Conservation (phyloP, 2,797 vertebrate species). For the Pachyuromys duprasi region DNA sequence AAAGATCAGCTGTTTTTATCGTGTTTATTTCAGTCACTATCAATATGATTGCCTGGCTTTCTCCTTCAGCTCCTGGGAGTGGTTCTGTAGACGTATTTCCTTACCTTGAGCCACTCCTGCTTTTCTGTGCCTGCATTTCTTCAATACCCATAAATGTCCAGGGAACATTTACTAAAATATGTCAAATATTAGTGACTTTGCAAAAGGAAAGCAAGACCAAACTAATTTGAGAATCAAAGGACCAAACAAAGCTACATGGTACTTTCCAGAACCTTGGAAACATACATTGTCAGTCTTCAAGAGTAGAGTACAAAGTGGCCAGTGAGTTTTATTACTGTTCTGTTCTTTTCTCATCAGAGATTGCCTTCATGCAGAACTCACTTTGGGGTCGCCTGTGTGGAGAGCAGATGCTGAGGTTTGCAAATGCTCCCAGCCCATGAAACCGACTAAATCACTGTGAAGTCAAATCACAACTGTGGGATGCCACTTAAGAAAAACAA, state of each 20-base stretch:
- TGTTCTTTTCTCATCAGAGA: neutral
- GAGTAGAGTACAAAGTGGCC: neutral
- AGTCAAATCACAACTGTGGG: neutral
- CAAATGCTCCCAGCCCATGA: neutral
- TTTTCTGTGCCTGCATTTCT: conserved; percentile 9
- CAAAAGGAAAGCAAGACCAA: neutral
- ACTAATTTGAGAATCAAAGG: neutral
- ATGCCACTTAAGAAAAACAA: neutral
- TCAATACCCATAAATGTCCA: neutral
- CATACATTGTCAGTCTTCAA: neutral
- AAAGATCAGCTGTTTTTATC: neutral
- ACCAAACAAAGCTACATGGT: neutral
- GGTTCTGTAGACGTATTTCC: neutral
- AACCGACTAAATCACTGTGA: neutral
- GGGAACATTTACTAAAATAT: neutral
- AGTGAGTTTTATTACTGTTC: neutral
- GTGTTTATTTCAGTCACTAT: neutral
- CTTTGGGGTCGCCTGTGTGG: neutral
- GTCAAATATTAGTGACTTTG: conserved; percentile 13
- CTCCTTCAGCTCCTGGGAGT: neutral
- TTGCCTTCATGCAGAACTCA: neutral
- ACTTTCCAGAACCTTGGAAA: neutral
- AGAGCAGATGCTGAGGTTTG: neutral
- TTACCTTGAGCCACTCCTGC: neutral
- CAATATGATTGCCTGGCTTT: neutral